Conservation (phyloP, 2,797 vertebrate genomes). For the Pseudotriccus pelzelni region DNA sequence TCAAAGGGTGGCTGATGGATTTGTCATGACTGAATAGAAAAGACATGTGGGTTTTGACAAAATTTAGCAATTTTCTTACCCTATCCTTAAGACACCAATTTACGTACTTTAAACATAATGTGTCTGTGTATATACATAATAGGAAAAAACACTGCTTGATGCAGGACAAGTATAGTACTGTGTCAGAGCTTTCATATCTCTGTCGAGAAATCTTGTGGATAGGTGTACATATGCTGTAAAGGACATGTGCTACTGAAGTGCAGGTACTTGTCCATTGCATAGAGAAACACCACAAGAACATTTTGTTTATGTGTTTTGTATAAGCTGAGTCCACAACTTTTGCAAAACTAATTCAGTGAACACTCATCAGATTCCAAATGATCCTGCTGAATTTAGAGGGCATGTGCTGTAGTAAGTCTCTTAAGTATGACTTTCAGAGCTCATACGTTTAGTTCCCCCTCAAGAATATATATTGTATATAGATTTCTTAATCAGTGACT, state of each 20-base stretch:
- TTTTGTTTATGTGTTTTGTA: neutral
- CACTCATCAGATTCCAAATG: neutral
- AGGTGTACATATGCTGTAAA: neutral
- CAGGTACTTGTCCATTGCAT: too few species aligned
- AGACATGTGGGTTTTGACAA: neutral
- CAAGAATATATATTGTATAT: neutral
- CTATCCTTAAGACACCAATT: neutral
- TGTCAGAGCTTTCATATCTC: neutral
- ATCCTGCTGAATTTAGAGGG: neutral
- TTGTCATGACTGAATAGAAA: neutral
- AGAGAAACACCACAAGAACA: neutral
- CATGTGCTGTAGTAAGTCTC: neutral
- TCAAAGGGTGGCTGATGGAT: neutral
- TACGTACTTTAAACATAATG: neutral
- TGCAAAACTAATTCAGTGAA: neutral
- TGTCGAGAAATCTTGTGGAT: neutral
- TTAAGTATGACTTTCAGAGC: neutral
- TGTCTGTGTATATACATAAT: fast-evolving
- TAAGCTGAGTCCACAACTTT: neutral
- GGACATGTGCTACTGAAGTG: neutral
- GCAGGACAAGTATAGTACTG: neutral
- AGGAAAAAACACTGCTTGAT: fast-evolving
- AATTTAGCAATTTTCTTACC: neutral
- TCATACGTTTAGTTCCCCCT: neutral
- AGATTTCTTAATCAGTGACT: neutral